Conservation (phyloP, 2,888 invertebrate species). For the Drosophila merina region DNA sequence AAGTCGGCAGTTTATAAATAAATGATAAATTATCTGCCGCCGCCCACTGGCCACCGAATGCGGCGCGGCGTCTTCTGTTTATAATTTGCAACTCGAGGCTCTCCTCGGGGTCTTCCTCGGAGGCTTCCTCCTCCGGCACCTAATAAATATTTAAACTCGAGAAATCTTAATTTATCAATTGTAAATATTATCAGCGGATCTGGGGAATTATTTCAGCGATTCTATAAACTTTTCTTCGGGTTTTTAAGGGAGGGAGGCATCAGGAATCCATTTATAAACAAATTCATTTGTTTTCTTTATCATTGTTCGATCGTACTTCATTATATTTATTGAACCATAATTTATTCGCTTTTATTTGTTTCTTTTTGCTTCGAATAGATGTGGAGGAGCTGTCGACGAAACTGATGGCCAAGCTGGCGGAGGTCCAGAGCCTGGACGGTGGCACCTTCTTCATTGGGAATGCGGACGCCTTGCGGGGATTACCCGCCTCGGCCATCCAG, state of each 20-base stretch:
- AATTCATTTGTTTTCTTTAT: background rate
- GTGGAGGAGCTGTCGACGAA: slow-evolving; percentile 84
- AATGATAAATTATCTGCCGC: slow-evolving; percentile 75
- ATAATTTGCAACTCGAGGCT: slow-evolving; percentile 28
- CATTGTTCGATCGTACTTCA: background rate
- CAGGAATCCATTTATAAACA: background rate
- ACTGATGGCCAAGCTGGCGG: slow-evolving; percentile 84
- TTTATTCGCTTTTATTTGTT: background rate
- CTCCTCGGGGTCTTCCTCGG: too few species aligned
- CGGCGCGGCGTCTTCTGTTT: slow-evolving; percentile 40
- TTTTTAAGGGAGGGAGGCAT: too few species aligned
- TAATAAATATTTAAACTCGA: slow-evolving; percentile 23
- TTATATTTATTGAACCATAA: background rate
- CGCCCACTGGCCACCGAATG: slow-evolving; percentile 12
- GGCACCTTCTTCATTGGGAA: slow-evolving; percentile 84
- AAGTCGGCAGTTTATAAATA: slow-evolving; percentile 70
- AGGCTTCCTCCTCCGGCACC: slow-evolving; percentile 22
- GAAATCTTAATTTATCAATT: background rate
- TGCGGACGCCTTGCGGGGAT: slow-evolving; percentile 81
- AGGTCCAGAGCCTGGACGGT: slow-evolving; percentile 84
- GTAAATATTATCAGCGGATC: background rate
- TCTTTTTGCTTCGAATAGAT: slow-evolving; percentile 76
- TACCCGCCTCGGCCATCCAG: slow-evolving; percentile 66
- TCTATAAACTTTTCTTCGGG: background rate
- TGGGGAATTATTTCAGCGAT: background rate